Percentiles rank a stretch among this genome's conserved stretches.
These are phyloP conservation scores for Thamnaconus septentrionalis DNA, from an alignment of 2,113 vertebrate species.

Conservation along the genomic window DNA sequence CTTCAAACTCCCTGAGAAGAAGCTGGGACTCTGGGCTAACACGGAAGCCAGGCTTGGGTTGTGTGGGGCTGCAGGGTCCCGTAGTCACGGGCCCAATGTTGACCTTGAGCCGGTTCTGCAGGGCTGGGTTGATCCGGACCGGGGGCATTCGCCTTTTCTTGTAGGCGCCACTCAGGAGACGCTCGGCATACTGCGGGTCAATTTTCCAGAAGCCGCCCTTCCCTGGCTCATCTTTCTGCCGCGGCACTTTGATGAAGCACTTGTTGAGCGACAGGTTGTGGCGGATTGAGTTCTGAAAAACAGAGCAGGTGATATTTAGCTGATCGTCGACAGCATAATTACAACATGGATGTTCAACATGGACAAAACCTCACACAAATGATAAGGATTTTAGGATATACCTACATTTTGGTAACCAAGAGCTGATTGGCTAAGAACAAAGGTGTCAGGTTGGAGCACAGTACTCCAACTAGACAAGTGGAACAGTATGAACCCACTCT, in stretches of 20 bases:
- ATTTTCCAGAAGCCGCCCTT: conserved; percentile 98
- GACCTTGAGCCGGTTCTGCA: conserved; percentile 70
- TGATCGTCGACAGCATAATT: neutral
- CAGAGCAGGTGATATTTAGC: neutral
- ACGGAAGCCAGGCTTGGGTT: conserved; percentile 35
- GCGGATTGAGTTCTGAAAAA: conserved; percentile 90
- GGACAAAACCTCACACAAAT: too few species aligned
- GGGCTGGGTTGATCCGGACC: conserved; percentile 85
- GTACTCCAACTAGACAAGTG: too few species aligned
- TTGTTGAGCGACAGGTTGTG: conserved; percentile 98
- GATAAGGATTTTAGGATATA: too few species aligned
- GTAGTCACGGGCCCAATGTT: conserved; percentile 5
- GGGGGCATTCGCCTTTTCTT: conserved; percentile 86
- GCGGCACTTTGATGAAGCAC: conserved; percentile 96
- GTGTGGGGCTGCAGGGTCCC: conserved; percentile 10
- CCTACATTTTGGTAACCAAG: too few species aligned
- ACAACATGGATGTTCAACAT: neutral
- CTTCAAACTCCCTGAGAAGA: conserved; percentile 87
- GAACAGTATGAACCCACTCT: too few species aligned
- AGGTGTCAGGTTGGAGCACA: too few species aligned
- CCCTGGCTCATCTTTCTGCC: conserved; percentile 93
- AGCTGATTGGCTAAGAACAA: too few species aligned
- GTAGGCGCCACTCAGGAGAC: conserved; percentile 85
- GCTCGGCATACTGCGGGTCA: conserved; percentile 89
- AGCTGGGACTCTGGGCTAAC: conserved; percentile 81